A percentile compares a stretch with the other conserved stretches of the same genome.
phyloP scores from a whole-genome alignment of 23 tunicate species.

The Trididemnum clinides region DNA sequence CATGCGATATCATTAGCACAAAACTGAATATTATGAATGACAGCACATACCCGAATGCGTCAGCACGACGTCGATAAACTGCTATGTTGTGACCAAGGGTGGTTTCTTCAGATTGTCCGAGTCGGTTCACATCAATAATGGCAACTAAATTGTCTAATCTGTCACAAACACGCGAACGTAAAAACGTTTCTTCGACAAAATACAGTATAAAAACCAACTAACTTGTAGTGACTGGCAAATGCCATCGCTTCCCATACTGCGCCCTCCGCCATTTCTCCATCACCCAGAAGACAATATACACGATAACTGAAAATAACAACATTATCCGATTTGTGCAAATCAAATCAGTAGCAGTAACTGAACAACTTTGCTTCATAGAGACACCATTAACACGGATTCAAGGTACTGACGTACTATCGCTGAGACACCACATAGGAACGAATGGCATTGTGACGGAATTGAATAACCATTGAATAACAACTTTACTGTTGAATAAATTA shows the following conservation, averaged over 20 bases:
- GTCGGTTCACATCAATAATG: constrained; percentile 93
- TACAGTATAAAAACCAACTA: neutral
- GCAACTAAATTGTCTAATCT: constrained; percentile 87
- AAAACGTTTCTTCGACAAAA: neutral
- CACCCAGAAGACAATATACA: constrained; percentile 93
- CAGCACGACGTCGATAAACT: constrained; percentile 72
- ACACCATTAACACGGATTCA: too few relatives aligned
- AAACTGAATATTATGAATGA: neutral
- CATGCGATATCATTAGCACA: neutral
- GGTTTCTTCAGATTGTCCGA: constrained; percentile 93
- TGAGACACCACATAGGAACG: too few relatives aligned
- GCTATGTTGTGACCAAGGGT: constrained; percentile 88
- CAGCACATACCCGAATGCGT: constrained; percentile 73
- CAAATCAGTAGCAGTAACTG: too few relatives aligned
- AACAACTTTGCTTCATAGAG: too few relatives aligned
- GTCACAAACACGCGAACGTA: neutral
- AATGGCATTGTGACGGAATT: too few relatives aligned
- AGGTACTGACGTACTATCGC: too few relatives aligned
- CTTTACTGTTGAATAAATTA: too few relatives aligned
- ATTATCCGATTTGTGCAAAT: too few relatives aligned
- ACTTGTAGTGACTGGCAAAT: constrained; percentile 91
- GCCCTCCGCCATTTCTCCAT: constrained; percentile 99
- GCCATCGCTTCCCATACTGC: constrained; percentile 98
- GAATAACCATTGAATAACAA: too few relatives aligned
- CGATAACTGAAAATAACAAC: constrained; percentile 81